A percentile compares a stretch with the other conserved stretches of the same genome.
phyloP scores from a whole-genome alignment of 2,113 vertebrate genomes.

The Sterrhoptilus dennistouni region DNA sequence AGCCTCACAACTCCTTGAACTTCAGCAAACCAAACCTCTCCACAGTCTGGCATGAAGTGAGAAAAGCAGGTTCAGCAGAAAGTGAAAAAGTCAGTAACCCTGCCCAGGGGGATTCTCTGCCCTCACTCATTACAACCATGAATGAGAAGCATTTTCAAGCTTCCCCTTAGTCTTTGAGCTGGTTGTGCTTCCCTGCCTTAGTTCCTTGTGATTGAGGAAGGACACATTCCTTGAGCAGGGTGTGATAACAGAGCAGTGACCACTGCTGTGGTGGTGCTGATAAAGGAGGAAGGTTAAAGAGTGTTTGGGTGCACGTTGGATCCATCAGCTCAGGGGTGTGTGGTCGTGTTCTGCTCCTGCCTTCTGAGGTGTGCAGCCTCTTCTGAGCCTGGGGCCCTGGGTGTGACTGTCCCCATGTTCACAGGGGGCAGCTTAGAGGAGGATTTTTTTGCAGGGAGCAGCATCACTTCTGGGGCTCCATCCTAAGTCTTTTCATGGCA shows the following conservation, averaged over 20 bases:
- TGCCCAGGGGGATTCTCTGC: not conserved
- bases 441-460: not conserved
- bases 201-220: not conserved
- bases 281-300: not conserved
- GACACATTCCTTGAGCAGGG: not conserved
- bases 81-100: not conserved
- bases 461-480: not conserved
- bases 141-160: not conserved
- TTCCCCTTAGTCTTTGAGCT: not conserved
- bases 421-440: not conserved
- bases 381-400: not conserved
- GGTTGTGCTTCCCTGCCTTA: not conserved
- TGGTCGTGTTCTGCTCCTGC: not conserved
- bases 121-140: not conserved
- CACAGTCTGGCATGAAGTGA: not conserved
- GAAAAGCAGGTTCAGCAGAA: not conserved
- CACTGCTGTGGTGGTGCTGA: not conserved
- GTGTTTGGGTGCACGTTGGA: accelerated
- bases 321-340: accelerated
- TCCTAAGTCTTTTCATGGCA: not conserved
- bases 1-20: not conserved
- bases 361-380: not conserved
- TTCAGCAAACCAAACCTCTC: not conserved
- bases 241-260: not conserved
- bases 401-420: accelerated